These are phyloP conservation scores for Columba guinea DNA, from an alignment of 2,797 vertebrate species.

Conservation along the genomic window DNA sequence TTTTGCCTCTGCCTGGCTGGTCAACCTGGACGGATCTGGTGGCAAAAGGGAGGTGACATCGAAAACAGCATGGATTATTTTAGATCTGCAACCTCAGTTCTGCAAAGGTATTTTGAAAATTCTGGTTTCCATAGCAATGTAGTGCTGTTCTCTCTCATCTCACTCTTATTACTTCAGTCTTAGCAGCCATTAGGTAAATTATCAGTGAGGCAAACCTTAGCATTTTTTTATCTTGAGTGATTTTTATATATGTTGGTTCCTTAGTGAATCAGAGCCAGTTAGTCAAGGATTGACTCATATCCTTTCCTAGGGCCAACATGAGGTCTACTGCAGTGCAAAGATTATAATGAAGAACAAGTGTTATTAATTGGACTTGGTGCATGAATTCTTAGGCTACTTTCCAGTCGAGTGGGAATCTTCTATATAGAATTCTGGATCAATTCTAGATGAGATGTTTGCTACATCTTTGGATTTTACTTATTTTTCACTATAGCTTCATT, in stretches of 20 bases:
- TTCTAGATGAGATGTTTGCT: background rate
- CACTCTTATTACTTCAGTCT: slow-evolving; percentile 44
- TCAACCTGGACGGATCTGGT: background rate
- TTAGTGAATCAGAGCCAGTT: slow-evolving; percentile 48
- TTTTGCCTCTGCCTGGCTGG: background rate
- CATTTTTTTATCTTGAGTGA: slow-evolving; percentile 44
- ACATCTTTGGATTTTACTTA: background rate
- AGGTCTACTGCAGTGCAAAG: slow-evolving; percentile 16
- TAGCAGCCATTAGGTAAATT: slow-evolving; percentile 63
- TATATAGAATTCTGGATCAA: background rate
- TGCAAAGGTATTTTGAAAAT: slow-evolving; percentile 69
- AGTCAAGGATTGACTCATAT: slow-evolving; percentile 57
- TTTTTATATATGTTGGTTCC: slow-evolving; percentile 50
- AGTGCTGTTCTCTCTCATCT: slow-evolving; percentile 46
- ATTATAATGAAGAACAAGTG: background rate
- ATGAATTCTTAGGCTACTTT: slow-evolving; percentile 30
- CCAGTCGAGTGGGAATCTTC: slow-evolving; percentile 10
- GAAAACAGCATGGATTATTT: background rate
- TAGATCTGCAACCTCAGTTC: slow-evolving; percentile 36
- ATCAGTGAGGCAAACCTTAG: slow-evolving; percentile 47
- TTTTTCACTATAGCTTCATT: background rate
- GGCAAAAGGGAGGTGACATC: background rate
- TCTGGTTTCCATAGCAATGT: slow-evolving; percentile 72
- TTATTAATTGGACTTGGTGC: slow-evolving; percentile 3
- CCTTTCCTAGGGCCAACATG: background rate